Evolutionary conservation across 2,888 invertebrate genomes (phyloP).

Genomic region (Lithodes maja): DNA sequence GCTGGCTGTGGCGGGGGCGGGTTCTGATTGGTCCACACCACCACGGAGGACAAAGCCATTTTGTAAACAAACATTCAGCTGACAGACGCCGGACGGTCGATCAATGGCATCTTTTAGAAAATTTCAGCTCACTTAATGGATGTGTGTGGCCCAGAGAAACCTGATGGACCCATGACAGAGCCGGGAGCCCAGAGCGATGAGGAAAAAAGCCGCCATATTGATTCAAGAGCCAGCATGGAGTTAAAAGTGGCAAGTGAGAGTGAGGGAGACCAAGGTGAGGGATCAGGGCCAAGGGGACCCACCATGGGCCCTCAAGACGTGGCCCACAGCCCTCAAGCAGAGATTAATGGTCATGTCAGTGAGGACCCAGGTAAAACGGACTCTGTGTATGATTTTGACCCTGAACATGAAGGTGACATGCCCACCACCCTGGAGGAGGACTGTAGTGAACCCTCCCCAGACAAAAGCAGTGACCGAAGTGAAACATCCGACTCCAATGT

Average conservation of each 20-base stretch:
- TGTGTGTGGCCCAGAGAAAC: slow-evolving; percentile 53
- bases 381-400: slow-evolving; percentile 69
- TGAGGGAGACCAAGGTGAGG: slow-evolving; percentile 24
- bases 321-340: slow-evolving; percentile 25
- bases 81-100: slow-evolving; percentile 70
- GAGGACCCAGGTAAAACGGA: slow-evolving; percentile 25
- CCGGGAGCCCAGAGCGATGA: slow-evolving; percentile 45
- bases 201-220: slow-evolving; percentile 47
- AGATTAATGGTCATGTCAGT: slow-evolving; percentile 51
- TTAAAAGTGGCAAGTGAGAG: slow-evolving; percentile 31
- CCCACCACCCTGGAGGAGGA: slow-evolving; percentile 1
- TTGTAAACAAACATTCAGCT: slow-evolving; percentile 71
- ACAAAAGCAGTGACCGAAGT: slow-evolving; percentile 25
- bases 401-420: slow-evolving; percentile 46
- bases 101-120: slow-evolving; percentile 70
- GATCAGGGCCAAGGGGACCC: slow-evolving; percentile 11
- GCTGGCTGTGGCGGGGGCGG: slow-evolving; percentile 32
- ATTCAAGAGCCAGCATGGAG: slow-evolving; percentile 47
- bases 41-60: slow-evolving; percentile 68
- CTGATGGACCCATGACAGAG: slow-evolving; percentile 60
- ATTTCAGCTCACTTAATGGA: slow-evolving; percentile 68
- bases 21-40: slow-evolving; percentile 62
- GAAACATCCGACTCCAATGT: slow-evolving; percentile 41
- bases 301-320: slow-evolving; percentile 33
- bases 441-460: slow-evolving; percentile 23